Evolutionary conservation across 2,797 vertebrate species (phyloP).

Genomic region (Chelon labrosus): DNA sequence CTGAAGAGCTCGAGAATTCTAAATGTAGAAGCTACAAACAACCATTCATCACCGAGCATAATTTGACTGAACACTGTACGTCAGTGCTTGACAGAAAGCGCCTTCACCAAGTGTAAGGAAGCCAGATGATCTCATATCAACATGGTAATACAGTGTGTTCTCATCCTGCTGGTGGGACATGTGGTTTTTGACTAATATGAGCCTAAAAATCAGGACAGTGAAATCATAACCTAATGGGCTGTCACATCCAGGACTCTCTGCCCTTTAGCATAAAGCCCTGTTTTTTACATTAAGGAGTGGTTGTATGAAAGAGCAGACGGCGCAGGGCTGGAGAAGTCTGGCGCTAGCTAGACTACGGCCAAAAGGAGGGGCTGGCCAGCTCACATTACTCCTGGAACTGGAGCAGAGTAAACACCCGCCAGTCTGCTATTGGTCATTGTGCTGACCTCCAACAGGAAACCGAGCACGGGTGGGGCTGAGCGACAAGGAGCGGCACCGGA

Average conservation of each 20-base stretch:
- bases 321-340: conserved; percentile 57
- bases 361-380: conserved; percentile 75
- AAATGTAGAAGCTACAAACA: conserved; percentile 39
- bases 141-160: conserved; percentile 38
- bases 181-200: conserved; percentile 55
- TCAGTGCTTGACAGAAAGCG: conserved; percentile 49
- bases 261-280: conserved; percentile 63
- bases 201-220: conserved; percentile 53
- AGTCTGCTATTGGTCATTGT: conserved; percentile 78
- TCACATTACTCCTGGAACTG: conserved; percentile 80
- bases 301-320: conserved; percentile 65
- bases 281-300: conserved; percentile 78
- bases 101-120: conserved; percentile 43
- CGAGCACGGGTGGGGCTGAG: conserved; percentile 78
- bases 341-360: conserved; percentile 55
- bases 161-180: conserved; percentile 42
- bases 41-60: conserved; percentile 25
- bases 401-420: conserved; percentile 79
- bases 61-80: conserved; percentile 20
- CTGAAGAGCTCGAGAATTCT: conserved; percentile 30
- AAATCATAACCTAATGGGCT: conserved; percentile 65
- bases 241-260: conserved; percentile 42
- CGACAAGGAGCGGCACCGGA: conserved; percentile 70
- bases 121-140: conserved; percentile 70
- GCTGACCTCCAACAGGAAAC: conserved; percentile 84